A percentile compares a stretch with the other conserved stretches of the same genome.
Evolutionary conservation across 2,888 invertebrate species (phyloP).

Genomic region (Drosophila paranaensis): DNA sequence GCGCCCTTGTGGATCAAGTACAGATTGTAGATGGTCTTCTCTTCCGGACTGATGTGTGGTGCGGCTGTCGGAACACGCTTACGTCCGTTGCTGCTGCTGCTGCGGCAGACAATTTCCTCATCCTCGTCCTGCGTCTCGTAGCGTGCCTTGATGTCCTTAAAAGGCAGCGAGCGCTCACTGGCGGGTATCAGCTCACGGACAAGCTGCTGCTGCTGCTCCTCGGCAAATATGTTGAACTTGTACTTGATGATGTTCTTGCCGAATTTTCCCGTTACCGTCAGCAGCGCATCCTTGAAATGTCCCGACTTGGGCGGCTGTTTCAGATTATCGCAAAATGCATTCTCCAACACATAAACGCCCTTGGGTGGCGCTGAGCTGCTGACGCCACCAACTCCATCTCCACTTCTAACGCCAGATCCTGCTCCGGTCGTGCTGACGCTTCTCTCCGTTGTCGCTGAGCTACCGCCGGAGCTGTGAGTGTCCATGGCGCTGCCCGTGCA

Average conservation of each 20-base stretch:
- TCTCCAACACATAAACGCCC: constrained; percentile 83
- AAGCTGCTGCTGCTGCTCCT: constrained; percentile 82
- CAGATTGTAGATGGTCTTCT: constrained; percentile 84
- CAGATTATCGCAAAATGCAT: constrained; percentile 84
- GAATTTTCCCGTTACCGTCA: constrained; percentile 84
- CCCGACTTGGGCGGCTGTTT: constrained; percentile 77
- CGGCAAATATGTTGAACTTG: constrained; percentile 84
- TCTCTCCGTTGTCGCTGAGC: constrained; percentile 79
- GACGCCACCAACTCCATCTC: constrained; percentile 31
- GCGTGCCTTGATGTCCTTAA: constrained; percentile 82
- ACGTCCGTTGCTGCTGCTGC: constrained; percentile 27
- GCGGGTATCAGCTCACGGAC: constrained; percentile 83
- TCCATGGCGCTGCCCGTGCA: constrained; percentile 79
- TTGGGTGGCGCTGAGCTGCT: constrained; percentile 44
- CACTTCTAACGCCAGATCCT: neutral
- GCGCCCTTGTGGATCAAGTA: constrained; percentile 84
- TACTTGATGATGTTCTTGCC: constrained; percentile 85
- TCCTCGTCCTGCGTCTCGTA: constrained; percentile 77
- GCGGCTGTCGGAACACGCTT: neutral
- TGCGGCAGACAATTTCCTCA: constrained; percentile 82
- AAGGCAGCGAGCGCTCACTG: constrained; percentile 82
- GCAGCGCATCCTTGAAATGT: constrained; percentile 83
- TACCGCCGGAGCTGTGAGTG: constrained; percentile 83
- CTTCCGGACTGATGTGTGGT: constrained; percentile 82
- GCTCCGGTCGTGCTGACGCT: constrained; percentile 55